Percentiles rank a stretch among this genome's conserved stretches.
Evolutionary conservation across 2,113 vertebrate genomes (phyloP).

Genomic region (Pituophis catenifer): DNA sequence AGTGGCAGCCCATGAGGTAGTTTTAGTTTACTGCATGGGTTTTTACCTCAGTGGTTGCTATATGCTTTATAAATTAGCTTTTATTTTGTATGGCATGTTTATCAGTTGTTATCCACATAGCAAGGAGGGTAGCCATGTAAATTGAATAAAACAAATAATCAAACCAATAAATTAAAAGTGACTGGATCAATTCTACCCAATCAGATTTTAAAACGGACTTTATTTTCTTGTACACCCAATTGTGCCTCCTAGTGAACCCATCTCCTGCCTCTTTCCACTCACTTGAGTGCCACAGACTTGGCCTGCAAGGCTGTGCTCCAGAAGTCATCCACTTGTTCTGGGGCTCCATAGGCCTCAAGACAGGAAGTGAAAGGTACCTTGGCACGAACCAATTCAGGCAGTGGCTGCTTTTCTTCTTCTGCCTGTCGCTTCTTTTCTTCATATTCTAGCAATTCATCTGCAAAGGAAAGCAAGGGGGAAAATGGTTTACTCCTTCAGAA

Average conservation of each 20-base stretch:
- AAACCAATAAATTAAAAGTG: neutral
- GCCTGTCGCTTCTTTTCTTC: slow-evolving; percentile 90
- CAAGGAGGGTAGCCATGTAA: neutral
- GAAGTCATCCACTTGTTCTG: slow-evolving; percentile 95
- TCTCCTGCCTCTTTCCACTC: slow-evolving; percentile 49
- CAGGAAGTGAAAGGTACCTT: slow-evolving; percentile 94
- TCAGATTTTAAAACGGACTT: neutral
- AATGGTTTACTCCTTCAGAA: neutral
- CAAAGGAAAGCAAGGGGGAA: slow-evolving; percentile 29
- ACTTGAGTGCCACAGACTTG: slow-evolving; percentile 97
- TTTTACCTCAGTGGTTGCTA: neutral
- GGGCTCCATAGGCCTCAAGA: slow-evolving; percentile 90
- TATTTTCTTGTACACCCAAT: neutral
- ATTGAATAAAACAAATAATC: neutral
- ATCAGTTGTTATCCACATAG: neutral
- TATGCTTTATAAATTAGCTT: neutral
- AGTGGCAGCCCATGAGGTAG: neutral
- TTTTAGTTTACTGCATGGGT: neutral
- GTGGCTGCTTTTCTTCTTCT: slow-evolving; percentile 80
- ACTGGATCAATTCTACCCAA: neutral
- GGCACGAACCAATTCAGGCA: slow-evolving; percentile 84
- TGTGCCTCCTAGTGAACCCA: neutral
- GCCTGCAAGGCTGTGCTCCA: slow-evolving; percentile 97
- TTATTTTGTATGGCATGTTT: neutral
- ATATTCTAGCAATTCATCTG: slow-evolving; percentile 92